A percentile compares a stretch with the other conserved stretches of the same genome.
Conservation (phyloP, 1,140 invertebrate species). For the Panagrolaimus sp. region DNA sequence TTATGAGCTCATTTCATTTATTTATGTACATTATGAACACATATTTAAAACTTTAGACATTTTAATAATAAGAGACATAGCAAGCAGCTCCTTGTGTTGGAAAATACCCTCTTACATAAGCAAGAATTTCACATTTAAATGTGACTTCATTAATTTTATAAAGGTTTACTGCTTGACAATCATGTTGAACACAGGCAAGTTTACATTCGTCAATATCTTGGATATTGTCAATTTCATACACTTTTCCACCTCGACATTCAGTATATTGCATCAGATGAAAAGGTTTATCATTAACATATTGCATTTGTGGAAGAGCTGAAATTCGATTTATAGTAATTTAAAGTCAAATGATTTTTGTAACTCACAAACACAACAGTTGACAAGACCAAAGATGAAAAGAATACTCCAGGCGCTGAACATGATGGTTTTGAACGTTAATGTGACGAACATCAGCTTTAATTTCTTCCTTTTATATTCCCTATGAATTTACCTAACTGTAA, state of each 20-base stretch:
- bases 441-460: too few species aligned
- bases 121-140: slow-evolving; percentile 48
- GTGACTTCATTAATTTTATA: slow-evolving; percentile 48
- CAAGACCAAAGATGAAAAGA: slow-evolving; percentile 7
- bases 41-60: too few species aligned
- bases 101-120: slow-evolving; percentile 40
- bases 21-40: too few species aligned
- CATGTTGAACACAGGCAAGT: slow-evolving; percentile 42
- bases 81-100: slow-evolving; percentile 47
- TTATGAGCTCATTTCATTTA: too few species aligned
- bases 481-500: too few species aligned
- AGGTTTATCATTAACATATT: slow-evolving; percentile 44
- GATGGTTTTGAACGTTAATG: neutral
- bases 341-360: neutral
- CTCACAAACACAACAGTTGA: slow-evolving; percentile 12
- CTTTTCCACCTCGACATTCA: slow-evolving; percentile 44
- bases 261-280: slow-evolving; percentile 47
- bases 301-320: slow-evolving; percentile 44
- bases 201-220: slow-evolving; percentile 50
- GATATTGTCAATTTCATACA: slow-evolving; percentile 45
- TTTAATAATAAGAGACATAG: slow-evolving; percentile 41
- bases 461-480: too few species aligned
- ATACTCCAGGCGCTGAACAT: slow-evolving; percentile 2
- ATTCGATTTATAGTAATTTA: neutral
- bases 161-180: slow-evolving; percentile 42